Base-by-base conservation (phyloP, 2,113 vertebrate species). In the Spea multiplicata region DNA sequence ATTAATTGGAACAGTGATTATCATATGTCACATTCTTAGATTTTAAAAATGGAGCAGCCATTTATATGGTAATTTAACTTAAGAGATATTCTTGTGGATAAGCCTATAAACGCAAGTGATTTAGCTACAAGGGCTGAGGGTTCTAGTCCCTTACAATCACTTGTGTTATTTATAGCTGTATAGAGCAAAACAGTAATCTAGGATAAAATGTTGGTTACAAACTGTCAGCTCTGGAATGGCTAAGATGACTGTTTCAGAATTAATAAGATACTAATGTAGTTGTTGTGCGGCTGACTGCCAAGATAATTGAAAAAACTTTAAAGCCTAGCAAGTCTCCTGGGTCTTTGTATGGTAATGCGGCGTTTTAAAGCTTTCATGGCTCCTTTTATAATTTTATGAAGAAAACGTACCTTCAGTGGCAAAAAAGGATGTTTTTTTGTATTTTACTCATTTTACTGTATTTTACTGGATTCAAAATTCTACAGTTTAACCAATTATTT, bases 261-360 rank as follows among this genome's bases (percentile, higher is more conserved):
- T 84, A 86, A 83, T 81, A 81, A 49, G 30, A 72, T 82, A 80
- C 12, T 85, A 85, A 85, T 66, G 62, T 81, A 82, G 69, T 67
- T 84, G 64, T 67, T 84, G 59, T 66, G 83, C 76, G 81, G 78
- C 78, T 82, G 74, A 74, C 81, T 74, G 72, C 75, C 81, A 84
- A 72, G 75, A 81, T 89, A 86, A 91, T 17, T 87, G 81, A 86
- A 30, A 89, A 87, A 72, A 81, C 68, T 85, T 85, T 71, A 74
- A 88, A 85, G 74, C 75, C 85, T 86, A 88, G 78, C 59, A 55
- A 83, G 4, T 86, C 83, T 85, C 55, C 4, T 50, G 75, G 64
- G 69, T 78, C 72, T 81, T 65, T 46, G 74, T 13, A 81, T 81
- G 72, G 44, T 10, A 76, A 44, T 81, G 69, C 17, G 86, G 53